phyloP scores from a whole-genome alignment of 2,888 invertebrate species.

The Aspidapion aeneum region DNA sequence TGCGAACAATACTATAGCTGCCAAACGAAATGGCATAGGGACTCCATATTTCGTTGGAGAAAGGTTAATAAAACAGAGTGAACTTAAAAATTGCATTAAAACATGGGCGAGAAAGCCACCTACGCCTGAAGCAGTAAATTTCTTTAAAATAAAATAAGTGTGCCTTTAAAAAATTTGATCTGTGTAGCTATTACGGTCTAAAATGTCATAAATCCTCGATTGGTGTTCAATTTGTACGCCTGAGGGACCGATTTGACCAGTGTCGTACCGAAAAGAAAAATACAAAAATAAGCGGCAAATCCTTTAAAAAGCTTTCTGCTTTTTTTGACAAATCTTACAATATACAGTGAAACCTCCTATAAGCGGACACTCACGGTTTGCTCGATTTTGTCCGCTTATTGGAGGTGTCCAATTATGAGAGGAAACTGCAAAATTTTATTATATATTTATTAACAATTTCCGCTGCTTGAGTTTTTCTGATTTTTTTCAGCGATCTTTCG shows the following conservation, averaged over 20 bases:
- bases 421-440: no score
- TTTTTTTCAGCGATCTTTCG: no score
- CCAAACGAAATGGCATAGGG: constrained; percentile 7
- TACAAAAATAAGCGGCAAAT: no score
- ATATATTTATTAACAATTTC: no score
- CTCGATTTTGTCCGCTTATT: no score
- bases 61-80: constrained; percentile 41
- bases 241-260: constrained; percentile 34
- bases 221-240: constrained; percentile 42
- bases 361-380: no score
- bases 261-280: no score
- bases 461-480: no score
- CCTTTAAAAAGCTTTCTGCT: no score
- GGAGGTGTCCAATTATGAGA: no score
- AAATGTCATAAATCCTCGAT: constrained; percentile 48
- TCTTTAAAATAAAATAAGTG: constrained; percentile 34
- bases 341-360: no score
- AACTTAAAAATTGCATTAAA: constrained; percentile 41
- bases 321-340: no score
- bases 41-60: constrained; percentile 32
- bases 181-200: constrained; percentile 43
- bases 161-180: constrained; percentile 30
- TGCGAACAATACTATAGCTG: constrained; percentile 15
- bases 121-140: constrained; percentile 40
- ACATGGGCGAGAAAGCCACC: constrained; percentile 34